Conservation (phyloP, 2,888 invertebrate species). For the Scrobipalpa costella region DNA sequence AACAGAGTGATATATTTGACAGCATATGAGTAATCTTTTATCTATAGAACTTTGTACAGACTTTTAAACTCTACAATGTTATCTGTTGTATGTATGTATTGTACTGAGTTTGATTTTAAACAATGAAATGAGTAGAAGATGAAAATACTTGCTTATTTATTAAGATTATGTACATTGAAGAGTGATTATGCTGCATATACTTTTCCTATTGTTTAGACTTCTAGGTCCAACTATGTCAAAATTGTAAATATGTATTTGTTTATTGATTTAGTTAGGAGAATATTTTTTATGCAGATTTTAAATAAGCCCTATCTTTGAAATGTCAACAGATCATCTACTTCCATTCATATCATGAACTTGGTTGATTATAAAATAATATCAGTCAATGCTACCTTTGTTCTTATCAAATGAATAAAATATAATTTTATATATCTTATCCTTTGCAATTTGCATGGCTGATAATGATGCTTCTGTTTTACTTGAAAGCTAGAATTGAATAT, state of each 20-base stretch:
- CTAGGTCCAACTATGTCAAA: too few species aligned
- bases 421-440: background rate
- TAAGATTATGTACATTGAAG: too few species aligned
- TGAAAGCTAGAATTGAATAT: background rate
- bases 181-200: too few species aligned
- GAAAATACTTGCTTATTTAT: too few species aligned
- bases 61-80: background rate
- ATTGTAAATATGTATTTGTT: too few species aligned
- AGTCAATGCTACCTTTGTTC: slow-evolving; percentile 12
- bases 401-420: background rate
- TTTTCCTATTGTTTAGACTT: too few species aligned
- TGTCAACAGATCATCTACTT: background rate
- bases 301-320: background rate
- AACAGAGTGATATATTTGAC: slow-evolving; percentile 3
- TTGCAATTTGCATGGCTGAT: background rate
- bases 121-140: too few species aligned
- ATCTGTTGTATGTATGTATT: background rate
- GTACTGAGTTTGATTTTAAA: background rate
- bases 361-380: background rate
- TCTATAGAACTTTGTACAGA: background rate
- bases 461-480: background rate
- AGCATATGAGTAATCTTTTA: background rate
- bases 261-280: too few species aligned
- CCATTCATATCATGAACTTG: background rate
- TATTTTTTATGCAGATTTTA: too few species aligned